Percentiles rank a stretch among this genome's conserved stretches.
phyloP scores from a whole-genome alignment of 1,140 invertebrate genomes.

The Tetranychus cinnabarinus region DNA sequence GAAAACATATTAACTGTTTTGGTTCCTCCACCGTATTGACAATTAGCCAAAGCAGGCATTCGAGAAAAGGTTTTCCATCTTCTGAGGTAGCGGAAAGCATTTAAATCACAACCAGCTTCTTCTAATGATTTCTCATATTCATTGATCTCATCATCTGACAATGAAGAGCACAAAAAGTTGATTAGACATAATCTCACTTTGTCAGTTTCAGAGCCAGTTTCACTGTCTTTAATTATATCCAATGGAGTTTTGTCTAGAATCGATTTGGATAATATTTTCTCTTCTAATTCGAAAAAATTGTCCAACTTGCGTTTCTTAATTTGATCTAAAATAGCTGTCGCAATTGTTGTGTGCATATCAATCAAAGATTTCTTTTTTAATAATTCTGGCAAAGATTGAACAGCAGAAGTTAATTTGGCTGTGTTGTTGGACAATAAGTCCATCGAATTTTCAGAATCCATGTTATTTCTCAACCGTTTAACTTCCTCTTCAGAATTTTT shows the following conservation, averaged over 20 bases:
- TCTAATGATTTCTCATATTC: constrained; percentile 51
- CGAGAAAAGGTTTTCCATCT: constrained; percentile 39
- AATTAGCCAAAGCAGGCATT: constrained; percentile 29
- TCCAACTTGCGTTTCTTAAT: constrained; percentile 76
- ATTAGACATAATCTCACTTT: constrained; percentile 88
- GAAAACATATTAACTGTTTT: constrained; percentile 96
- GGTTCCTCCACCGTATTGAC: constrained; percentile 69
- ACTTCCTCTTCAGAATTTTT: constrained; percentile 78
- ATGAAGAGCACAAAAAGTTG: constrained; percentile 48
- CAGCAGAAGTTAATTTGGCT: constrained; percentile 70
- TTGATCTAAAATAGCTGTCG: constrained; percentile 69
- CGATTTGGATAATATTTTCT: constrained; percentile 63
- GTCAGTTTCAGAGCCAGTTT: constrained; percentile 65
- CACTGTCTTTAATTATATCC: constrained; percentile 58
- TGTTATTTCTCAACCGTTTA: constrained; percentile 70
- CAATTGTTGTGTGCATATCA: constrained; percentile 94
- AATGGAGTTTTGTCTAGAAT: constrained; percentile 35
- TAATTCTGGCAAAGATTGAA: constrained; percentile 72
- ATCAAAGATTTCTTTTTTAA: constrained; percentile 90
- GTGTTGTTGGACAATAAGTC: constrained; percentile 76
- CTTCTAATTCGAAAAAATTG: constrained; percentile 88
- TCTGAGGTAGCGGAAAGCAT: constrained; percentile 57
- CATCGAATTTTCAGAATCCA: constrained; percentile 34
- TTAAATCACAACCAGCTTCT: constrained; percentile 58
- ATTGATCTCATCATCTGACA: constrained; percentile 57